Percentiles rank a stretch among this genome's conserved stretches.
These are phyloP conservation scores for Pristis pectinata DNA, from an alignment of 2,797 vertebrate species.

Conservation along the genomic window DNA sequence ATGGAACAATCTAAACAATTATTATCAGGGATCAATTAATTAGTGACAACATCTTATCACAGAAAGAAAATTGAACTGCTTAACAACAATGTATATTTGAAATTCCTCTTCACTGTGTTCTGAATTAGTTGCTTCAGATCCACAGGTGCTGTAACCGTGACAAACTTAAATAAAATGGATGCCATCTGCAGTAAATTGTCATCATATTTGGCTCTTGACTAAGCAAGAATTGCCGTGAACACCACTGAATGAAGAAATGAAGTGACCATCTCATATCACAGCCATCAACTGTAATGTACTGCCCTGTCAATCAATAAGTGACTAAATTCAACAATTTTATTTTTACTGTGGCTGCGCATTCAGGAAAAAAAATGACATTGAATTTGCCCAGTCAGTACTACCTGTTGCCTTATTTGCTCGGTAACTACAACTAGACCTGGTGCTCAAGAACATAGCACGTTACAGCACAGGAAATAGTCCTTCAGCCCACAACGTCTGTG, in stretches of 20 bases:
- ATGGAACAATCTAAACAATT: background rate
- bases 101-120: background rate
- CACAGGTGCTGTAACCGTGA: background rate
- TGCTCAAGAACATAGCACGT: no score
- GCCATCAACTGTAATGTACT: background rate
- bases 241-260: background rate
- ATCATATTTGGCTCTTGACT: background rate
- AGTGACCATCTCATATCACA: background rate
- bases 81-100: background rate
- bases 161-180: background rate
- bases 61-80: background rate
- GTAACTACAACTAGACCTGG: background rate
- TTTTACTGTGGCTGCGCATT: background rate
- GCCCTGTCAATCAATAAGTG: background rate
- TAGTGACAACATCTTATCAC: background rate
- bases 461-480: no score
- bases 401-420: background rate
- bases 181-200: background rate
- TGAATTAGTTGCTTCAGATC: background rate
- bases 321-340: slow-evolving; percentile 5
- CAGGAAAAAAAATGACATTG: background rate
- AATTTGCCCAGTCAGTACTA: background rate
- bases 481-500: no score
- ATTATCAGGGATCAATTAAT: background rate
- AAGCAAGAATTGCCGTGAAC: background rate